Percentiles rank a stretch among this genome's conserved stretches.
phyloP scores from a whole-genome alignment of 2,888 invertebrate species.

The Steinernema carpocapsae region DNA sequence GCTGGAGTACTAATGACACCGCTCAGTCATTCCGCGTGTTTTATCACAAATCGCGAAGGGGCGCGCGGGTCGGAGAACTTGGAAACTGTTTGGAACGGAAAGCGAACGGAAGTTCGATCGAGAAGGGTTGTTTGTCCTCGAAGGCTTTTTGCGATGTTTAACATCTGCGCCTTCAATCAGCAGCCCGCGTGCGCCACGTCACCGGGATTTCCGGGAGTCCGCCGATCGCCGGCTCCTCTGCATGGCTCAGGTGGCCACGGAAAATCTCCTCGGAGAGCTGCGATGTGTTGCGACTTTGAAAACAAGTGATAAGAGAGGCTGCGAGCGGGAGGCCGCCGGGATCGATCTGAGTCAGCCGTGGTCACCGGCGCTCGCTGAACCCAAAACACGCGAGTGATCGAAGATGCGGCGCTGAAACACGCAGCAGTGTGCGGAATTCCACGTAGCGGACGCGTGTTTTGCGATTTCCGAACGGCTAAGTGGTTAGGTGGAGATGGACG shows the following conservation, averaged over 20 bases:
- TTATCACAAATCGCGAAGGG: slow-evolving; percentile 9
- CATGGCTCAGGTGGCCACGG: slow-evolving; percentile 1
- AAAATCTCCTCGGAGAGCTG: not conserved
- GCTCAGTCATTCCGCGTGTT: not conserved
- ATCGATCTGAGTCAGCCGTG: not conserved
- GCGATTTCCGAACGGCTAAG: no score
- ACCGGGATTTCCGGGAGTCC: not conserved
- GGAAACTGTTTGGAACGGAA: slow-evolving; percentile 19
- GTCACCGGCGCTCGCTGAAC: slow-evolving; percentile 11
- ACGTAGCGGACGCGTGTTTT: no score
- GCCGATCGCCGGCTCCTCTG: not conserved
- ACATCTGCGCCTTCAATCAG: slow-evolving; percentile 1
- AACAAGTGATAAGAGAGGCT: slow-evolving; percentile 12
- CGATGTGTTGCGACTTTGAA: slow-evolving; percentile 1
- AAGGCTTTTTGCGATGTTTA: slow-evolving; percentile 16
- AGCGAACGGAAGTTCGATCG: not conserved
- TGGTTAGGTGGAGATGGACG: no score
- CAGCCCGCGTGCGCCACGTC: slow-evolving; percentile 7
- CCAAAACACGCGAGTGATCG: not conserved
- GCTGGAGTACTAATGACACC: not conserved
- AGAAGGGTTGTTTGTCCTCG: slow-evolving; percentile 20
- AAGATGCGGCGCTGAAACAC: no score
- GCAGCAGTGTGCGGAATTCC: no score
- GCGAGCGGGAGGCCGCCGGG: slow-evolving; percentile 1
- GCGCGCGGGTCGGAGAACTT: slow-evolving; percentile 16